A percentile compares a stretch with the other conserved stretches of the same genome.
Conservation (phyloP, 2,113 vertebrate species). For the Orientallactaga bullata region DNA sequence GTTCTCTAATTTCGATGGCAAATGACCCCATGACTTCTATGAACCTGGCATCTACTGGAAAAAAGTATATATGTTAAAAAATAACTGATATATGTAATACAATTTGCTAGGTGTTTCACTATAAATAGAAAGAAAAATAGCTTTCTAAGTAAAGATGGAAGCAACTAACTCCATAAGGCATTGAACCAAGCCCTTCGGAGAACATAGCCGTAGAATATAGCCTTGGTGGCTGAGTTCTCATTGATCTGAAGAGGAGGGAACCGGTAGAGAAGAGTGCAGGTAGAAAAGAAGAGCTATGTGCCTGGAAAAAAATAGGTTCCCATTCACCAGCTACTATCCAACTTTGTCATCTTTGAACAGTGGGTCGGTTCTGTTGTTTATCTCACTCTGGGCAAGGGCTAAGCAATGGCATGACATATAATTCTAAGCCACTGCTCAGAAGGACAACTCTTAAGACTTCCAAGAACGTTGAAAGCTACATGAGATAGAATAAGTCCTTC, state of each 20-base stretch:
- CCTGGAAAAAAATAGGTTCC: neutral
- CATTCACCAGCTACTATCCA: neutral
- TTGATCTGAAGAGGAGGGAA: neutral
- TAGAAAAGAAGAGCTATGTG: neutral
- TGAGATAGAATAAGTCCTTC: neutral
- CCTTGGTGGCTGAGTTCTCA: neutral
- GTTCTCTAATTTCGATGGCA: neutral
- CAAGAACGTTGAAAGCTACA: neutral
- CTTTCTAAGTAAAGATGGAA: neutral
- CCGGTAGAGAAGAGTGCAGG: neutral
- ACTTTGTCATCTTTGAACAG: neutral
- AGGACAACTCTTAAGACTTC: neutral
- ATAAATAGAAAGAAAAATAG: neutral
- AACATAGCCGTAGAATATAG: neutral
- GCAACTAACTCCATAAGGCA: neutral
- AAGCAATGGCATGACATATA: neutral
- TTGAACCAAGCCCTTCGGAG: neutral
- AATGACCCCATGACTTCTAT: neutral
- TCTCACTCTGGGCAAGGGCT: neutral
- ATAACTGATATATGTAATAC: neutral
- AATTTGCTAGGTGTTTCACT: neutral
- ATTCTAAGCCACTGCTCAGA: neutral
- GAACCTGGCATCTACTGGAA: neutral
- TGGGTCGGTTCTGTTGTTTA: neutral
- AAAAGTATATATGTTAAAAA: neutral